Conservation (phyloP, 2,888 invertebrate species). For the Phoenoteleia sp. region DNA sequence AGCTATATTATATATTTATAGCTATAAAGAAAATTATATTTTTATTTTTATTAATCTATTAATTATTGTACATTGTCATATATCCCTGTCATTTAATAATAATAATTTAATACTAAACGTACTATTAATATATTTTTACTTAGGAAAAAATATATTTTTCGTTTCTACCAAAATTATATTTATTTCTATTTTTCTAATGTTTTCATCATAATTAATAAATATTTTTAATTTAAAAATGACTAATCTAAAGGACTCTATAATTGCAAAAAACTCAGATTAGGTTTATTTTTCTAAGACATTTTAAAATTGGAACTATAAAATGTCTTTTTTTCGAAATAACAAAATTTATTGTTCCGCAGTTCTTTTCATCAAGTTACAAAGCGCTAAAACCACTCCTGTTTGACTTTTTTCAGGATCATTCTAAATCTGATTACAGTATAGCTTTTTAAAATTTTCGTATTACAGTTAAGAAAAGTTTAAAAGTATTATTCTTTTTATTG, state of each 20-base stretch:
- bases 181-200: no score
- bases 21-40: no score
- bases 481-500: neutral
- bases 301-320: constrained; percentile 1
- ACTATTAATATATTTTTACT: no score
- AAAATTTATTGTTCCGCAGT: constrained; percentile 15
- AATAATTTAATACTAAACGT: no score
- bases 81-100: no score
- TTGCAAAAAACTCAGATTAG: neutral
- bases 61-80: no score
- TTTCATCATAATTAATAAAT: no score
- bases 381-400: neutral
- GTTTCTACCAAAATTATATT: no score
- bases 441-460: neutral
- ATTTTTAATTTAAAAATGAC: neutral
- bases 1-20: no score
- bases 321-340: constrained; percentile 13
- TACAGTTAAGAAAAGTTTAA: neutral
- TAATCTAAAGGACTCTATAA: neutral
- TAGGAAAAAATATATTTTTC: no score
- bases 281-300: neutral
- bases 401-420: neutral
- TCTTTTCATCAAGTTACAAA: neutral
- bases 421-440: neutral
- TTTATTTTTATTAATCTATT: no score